These are phyloP conservation scores for Bombyx mori DNA, from an alignment of 1,140 invertebrate species.

Conservation along the genomic window DNA sequence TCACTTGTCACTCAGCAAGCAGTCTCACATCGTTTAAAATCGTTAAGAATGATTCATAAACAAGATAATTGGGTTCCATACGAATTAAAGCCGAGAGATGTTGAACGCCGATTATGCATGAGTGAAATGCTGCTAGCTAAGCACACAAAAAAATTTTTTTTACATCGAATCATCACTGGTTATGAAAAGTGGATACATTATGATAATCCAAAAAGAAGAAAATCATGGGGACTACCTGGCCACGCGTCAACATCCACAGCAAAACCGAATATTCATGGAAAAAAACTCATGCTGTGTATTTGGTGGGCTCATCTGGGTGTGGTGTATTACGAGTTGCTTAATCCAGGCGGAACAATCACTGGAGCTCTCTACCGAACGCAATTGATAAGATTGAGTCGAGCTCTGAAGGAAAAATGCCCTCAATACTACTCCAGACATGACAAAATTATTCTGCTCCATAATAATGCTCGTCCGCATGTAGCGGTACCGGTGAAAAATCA, in stretches of 20 bases:
- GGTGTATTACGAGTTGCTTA: constrained; percentile 1
- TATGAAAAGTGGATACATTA: constrained; percentile 8
- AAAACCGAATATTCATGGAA: not conserved
- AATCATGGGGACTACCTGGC: constrained; percentile 19
- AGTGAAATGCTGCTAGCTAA: not conserved
- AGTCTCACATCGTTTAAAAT: constrained; percentile 4
- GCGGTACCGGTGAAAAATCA: not conserved
- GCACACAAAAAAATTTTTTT: not conserved
- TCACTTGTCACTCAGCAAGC: not conserved
- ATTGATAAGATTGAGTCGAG: constrained; percentile 2
- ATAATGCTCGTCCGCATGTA: not conserved
- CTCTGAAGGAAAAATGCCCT: constrained; percentile 7
- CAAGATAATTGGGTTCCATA: constrained; percentile 4
- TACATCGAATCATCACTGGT: constrained; percentile 2
- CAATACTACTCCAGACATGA: constrained; percentile 9
- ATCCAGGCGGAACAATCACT: constrained; percentile 2
- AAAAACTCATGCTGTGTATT: not conserved
- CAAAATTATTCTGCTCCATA: not conserved
- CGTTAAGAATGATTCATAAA: not conserved
- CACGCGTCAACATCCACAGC: constrained; percentile 13
- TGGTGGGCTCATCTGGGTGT: not conserved
- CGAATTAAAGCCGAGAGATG: not conserved
- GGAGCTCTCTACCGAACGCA: not conserved
- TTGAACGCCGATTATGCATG: not conserved
- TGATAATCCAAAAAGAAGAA: constrained; percentile 6